A percentile compares a stretch with the other conserved stretches of the same genome.
Evolutionary conservation across 2,113 vertebrate genomes (phyloP).

Genomic region (Thomomys bottae): DNA sequence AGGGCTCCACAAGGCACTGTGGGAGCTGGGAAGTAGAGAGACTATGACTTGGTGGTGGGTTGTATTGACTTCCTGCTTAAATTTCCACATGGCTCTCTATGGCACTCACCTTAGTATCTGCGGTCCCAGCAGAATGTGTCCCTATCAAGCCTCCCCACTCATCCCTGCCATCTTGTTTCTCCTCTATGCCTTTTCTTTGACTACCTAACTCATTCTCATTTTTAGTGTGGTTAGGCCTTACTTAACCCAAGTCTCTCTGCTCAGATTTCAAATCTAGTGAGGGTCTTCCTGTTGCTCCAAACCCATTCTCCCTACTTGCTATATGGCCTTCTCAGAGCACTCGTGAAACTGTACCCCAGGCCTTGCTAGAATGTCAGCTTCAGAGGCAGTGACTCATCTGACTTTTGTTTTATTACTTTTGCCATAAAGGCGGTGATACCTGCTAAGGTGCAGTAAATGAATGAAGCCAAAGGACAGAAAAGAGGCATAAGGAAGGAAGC

Average conservation of each 20-base stretch:
- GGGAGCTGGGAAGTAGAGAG: neutral
- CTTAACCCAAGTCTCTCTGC: neutral
- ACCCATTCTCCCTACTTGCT: too few species aligned
- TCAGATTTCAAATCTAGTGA: neutral
- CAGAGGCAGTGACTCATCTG: constrained; percentile 60
- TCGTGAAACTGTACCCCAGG: neutral
- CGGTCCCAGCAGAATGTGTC: neutral
- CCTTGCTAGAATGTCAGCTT: neutral
- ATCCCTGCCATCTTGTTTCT: neutral
- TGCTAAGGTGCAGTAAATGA: constrained; percentile 50
- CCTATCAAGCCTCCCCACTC: neutral
- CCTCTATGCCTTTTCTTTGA: neutral
- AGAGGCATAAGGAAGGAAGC: constrained; percentile 1
- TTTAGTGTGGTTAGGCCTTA: neutral
- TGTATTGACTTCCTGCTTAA: neutral
- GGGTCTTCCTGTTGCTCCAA: neutral
- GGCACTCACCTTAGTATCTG: neutral
- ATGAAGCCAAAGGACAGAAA: constrained; percentile 47
- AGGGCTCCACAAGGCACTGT: neutral
- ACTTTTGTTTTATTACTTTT: constrained; percentile 54
- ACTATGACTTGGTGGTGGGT: neutral
- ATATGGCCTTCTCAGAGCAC: neutral
- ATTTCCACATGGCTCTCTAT: neutral
- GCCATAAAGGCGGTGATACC: constrained; percentile 52
- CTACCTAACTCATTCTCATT: neutral